Percentiles rank a stretch among this genome's conserved stretches.
These are phyloP conservation scores for Chrosomus eos DNA, from an alignment of 2,797 vertebrate genomes.

Conservation along the genomic window DNA sequence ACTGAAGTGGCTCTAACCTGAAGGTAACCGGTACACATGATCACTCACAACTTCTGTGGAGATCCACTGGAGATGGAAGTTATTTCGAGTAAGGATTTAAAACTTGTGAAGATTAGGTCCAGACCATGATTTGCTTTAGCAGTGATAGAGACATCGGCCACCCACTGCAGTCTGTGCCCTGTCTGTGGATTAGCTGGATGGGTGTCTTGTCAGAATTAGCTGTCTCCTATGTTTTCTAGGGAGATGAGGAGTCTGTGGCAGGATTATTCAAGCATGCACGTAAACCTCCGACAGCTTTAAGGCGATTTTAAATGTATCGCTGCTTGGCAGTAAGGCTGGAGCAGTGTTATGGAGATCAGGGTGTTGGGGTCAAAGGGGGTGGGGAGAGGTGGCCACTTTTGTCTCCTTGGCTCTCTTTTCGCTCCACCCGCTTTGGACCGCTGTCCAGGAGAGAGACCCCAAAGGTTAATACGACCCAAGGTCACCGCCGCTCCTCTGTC, in stretches of 20 bases:
- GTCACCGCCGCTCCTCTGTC: constrained; percentile 52
- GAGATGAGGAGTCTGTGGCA: constrained; percentile 58
- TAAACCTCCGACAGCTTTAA: constrained; percentile 65
- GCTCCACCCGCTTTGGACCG: constrained; percentile 49
- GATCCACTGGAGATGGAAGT: constrained; percentile 15
- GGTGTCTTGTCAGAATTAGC: constrained; percentile 59
- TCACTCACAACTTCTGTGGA: constrained; percentile 15
- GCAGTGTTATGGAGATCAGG: constrained; percentile 81
- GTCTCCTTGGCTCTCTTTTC: constrained; percentile 59
- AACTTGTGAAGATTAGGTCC: neutral
- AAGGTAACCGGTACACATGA: neutral
- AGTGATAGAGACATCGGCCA: too few relatives aligned
- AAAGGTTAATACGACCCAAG: constrained; percentile 64
- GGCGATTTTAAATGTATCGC: constrained; percentile 71
- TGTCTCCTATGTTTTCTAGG: constrained; percentile 38
- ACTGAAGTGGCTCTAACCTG: neutral
- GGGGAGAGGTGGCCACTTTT: constrained; percentile 66
- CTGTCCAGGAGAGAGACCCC: constrained; percentile 66
- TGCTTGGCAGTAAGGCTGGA: constrained; percentile 59
- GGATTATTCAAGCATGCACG: constrained; percentile 64
- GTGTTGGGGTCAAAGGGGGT: constrained; percentile 72
- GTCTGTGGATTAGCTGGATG: constrained; percentile 59
- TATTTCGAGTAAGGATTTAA: neutral
- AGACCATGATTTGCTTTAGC: neutral
- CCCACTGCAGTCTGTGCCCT: neutral